phyloP scores from a whole-genome alignment of 2,888 invertebrate species.

The Labia minor region DNA sequence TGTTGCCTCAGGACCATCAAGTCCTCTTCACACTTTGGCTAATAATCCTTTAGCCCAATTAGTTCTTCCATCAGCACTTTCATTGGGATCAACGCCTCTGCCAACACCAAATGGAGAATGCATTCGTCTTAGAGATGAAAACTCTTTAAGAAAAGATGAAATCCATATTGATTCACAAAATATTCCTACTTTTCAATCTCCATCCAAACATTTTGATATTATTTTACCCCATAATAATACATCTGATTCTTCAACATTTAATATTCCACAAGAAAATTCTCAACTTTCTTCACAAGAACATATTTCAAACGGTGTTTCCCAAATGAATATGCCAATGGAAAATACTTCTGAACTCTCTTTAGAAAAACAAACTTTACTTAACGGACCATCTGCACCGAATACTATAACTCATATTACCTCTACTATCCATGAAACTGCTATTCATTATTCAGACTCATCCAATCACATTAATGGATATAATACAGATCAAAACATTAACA shows the following conservation, averaged over 20 bases:
- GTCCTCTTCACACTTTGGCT: slow-evolving; percentile 21
- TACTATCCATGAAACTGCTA: not conserved
- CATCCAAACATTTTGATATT: not conserved
- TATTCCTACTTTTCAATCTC: no score
- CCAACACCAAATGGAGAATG: not conserved
- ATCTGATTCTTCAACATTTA: not conserved
- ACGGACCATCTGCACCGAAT: not conserved
- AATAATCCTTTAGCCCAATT: slow-evolving; percentile 19
- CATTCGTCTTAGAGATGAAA: not conserved
- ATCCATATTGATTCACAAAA: not conserved
- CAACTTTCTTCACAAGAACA: not conserved
- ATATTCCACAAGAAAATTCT: not conserved
- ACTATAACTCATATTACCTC: not conserved
- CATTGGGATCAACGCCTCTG: not conserved
- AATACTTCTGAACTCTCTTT: not conserved
- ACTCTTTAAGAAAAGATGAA: not conserved
- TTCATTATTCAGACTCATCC: not conserved
- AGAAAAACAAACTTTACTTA: not conserved
- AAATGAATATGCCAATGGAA: not conserved
- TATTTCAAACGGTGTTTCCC: not conserved
- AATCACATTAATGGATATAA: not conserved
- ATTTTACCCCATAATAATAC: not conserved
- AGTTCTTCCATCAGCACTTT: not conserved
- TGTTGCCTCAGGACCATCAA: slow-evolving; percentile 22
- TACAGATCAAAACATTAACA: not conserved